Evolutionary conservation across 2,113 vertebrate species (phyloP), one percentile per base, ranked within the genome.

Genomic region (Fulica atra): DNA sequence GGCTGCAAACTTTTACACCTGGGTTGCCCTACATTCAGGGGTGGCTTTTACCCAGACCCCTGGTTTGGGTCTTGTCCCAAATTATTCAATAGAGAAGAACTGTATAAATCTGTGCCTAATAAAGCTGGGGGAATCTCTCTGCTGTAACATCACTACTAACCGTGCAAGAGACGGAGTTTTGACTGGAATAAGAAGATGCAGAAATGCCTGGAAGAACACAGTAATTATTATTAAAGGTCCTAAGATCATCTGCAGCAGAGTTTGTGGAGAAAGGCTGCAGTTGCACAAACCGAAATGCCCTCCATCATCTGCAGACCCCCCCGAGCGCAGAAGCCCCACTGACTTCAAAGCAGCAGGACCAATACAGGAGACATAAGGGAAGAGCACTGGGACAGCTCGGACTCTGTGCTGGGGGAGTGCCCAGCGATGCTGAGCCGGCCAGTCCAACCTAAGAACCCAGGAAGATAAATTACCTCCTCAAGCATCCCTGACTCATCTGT

Each of bases 1-100:
- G 6, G 51, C 42, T 56, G n/a, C 23, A 76, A 73, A 74, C 17
- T 61, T 78, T 44, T 18, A 35, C 26, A 66, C n/a, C 54, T 38
- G 59, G 19, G 18, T 2, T 86, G 48, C 40, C 53, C 54, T 53
- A 53, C 35, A 13, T 83, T 93, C 80, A 66, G 25, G 15, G 25
- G n/a, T 53, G 17, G 36, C n/a, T 56, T 95, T 70, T 40, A 81
- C 20, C 42, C 35, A 53, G n/a, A 82, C 40, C 21, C 46, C 60
- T 78, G 59, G 16, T 81, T 64, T 84, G 77, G 54, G 18, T 64
- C 29, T 20, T 51, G 10, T n/a, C 51, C 88, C 88, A 61, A 86
- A 91, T 89, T 92, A 89, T 84, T 91, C 70, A 88, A 84, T 54
- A 71, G 50, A 82, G 59, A 35, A 91, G 38, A 38, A 66, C n/a